These are phyloP conservation scores for Gisinianus flammeolus DNA, from an alignment of 2,888 invertebrate species.

Conservation along the genomic window DNA sequence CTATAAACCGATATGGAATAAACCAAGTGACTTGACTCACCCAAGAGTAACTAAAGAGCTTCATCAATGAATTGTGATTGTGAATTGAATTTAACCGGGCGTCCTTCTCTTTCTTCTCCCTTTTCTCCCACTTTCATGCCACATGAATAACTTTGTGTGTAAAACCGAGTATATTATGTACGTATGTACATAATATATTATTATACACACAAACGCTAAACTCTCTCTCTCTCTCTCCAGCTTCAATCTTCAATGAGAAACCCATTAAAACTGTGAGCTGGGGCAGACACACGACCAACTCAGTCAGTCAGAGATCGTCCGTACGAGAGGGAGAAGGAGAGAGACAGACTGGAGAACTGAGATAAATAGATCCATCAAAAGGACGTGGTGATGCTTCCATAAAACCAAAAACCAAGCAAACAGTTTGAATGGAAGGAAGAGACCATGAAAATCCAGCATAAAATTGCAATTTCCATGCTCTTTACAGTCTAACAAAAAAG, in stretches of 20 bases:
- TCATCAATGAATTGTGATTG: slow-evolving; percentile 17
- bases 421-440: slow-evolving; percentile 6
- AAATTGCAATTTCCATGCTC: slow-evolving; percentile 55
- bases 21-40: slow-evolving; percentile 5
- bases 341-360: slow-evolving; percentile 18
- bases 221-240: background rate
- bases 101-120: background rate
- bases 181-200: background rate
- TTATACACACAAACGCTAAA: background rate
- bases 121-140: background rate
- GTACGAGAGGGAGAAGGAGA: background rate
- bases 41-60: slow-evolving; percentile 17
- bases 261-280: slow-evolving; percentile 9
- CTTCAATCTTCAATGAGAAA: slow-evolving; percentile 12
- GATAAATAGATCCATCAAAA: slow-evolving; percentile 40
- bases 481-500: slow-evolving; percentile 9
- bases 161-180: background rate
- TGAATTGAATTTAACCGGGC: slow-evolving; percentile 26
- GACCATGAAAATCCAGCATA: slow-evolving; percentile 52
- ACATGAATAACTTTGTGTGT: slow-evolving; percentile 11
- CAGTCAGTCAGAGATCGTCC: background rate
- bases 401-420: slow-evolving; percentile 7
- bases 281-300: background rate
- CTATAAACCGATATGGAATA: background rate
- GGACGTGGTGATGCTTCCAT: slow-evolving; percentile 26